Evolutionary conservation across 2,888 invertebrate genomes (phyloP).

Genomic region (Epinotia nisella): DNA sequence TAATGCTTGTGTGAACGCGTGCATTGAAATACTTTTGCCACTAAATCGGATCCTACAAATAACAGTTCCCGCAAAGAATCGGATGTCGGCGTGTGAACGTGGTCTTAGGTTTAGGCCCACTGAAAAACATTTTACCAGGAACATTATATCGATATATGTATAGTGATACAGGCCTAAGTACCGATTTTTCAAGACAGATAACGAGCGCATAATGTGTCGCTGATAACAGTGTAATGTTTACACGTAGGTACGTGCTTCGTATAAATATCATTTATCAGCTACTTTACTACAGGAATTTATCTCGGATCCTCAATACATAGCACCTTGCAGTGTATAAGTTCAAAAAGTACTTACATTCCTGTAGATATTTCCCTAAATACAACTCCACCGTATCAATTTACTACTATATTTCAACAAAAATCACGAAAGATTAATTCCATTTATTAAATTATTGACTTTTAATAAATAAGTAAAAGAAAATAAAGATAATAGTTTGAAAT

Average conservation of each 20-base stretch:
- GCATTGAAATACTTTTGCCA: too few relatives aligned
- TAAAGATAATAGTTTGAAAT: too few relatives aligned
- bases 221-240: conserved; percentile 13
- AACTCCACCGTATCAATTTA: neutral
- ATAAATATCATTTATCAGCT: conserved; percentile 14
- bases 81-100: too few relatives aligned
- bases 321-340: neutral
- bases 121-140: neutral
- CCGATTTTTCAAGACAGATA: conserved; percentile 16
- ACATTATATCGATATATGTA: neutral
- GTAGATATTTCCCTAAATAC: neutral
- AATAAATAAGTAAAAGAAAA: too few relatives aligned
- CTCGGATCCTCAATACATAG: too few relatives aligned
- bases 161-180: neutral
- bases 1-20: too few relatives aligned
- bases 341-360: neutral
- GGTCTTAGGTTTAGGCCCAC: too few relatives aligned
- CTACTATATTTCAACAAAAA: too few relatives aligned
- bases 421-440: too few relatives aligned
- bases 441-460: too few relatives aligned
- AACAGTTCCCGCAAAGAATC: too few relatives aligned
- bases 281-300: neutral
- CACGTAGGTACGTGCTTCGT: neutral
- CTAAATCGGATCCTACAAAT: too few relatives aligned
- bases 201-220: neutral